Base-by-base conservation (phyloP, 2,797 vertebrate species). In the Takifugu rubripes region DNA sequence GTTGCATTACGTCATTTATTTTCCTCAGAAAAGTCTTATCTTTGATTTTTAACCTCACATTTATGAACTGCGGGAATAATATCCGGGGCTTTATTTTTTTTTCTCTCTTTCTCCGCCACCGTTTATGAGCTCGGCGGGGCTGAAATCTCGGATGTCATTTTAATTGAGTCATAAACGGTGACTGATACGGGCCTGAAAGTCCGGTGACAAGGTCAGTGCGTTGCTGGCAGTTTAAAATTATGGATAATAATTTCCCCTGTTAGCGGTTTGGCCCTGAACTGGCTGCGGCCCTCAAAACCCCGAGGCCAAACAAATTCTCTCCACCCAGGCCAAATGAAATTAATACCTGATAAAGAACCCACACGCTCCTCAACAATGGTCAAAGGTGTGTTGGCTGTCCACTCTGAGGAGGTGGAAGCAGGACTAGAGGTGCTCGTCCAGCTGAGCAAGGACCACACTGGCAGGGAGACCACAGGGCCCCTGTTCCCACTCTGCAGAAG, bases 91-190 rank as follows among this genome's bases (percentile, higher is more conserved):
- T 53, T 4, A n/a, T n/a, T 55, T 17, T 26, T 66, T 53, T 4
- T 52, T n/a, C 25, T 52, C 21, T 21, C 21, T 21, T 21, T 21
- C 52, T 48, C 21, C 16, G n/a, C 1, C 14, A 53, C 27, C 21
- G 63, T 52, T 63, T 11, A 49, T 52, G 9, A 49, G 45, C 21
- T 66, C 31, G 25, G 43, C 61, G 27, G 54, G 25, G 57, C 44
- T 52, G 64, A 45, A 50, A 83, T 77, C 59, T 56, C 54, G 36
- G 70, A 66, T 56, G 70, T 25, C 71, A 66, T 65, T 74, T 84
- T 78, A 73, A 85, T 65, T 77, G 77, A 73, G 63, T 59, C 27
- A 61, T 81, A 72, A 82, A 81, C 46, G 57, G 49, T 76, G 79
- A 85, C 40, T 68, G 71, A 84, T 83, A 66, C 60, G 66, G 55